Base-by-base conservation (phyloP, 2,797 vertebrate genomes). In the Rhinoraja longicauda region DNA sequence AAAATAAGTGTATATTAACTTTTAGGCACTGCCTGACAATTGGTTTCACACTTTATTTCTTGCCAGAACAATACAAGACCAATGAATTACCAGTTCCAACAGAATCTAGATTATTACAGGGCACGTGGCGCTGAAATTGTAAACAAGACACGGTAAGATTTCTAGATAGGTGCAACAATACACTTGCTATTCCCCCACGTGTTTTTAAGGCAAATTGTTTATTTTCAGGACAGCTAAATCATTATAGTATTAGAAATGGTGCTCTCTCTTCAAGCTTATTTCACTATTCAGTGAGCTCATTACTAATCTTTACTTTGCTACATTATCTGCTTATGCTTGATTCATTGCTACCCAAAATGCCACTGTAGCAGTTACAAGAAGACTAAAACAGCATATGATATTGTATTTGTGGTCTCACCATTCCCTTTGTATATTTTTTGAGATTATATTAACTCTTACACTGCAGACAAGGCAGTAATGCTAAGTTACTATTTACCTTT, bases 81-180 rank as follows among this genome's bases (percentile, higher is more conserved):
- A 0, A 97, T 98, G 93, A 98, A 98, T 95, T 98, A 99, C 93
- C 98, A 99, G 93, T 99, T 99, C 94, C 98, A 98, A 93, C 98
- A 99, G 95, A 99, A 99, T 95, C 96, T 99, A 95, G 98, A 99
- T 95, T 99, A 98, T 95, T 99, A 99, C 96, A 99, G 98, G 96
- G 98, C 98, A 19, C 96, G 98, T 32, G 98, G 98, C 94, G 97
- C 98, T 26, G 98, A 99, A 93, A 95, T 99, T 93, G 97, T 99
- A 96, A 98, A 97, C 96, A 98, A 97, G 95, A 97, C 97, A 59
- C 97, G 98, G 99, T 99, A 97, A 96, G 96, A 93, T 91, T 3
- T 93, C 94, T 93, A 93, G 93, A 92, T 7, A 72, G 21, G 45
- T 53, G 62, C 7, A 88, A 19, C 1, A 13, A 64, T 64, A 36